These are phyloP conservation scores for Daphoenositta chrysoptera DNA, from an alignment of 2,113 vertebrate genomes.

Conservation along the genomic window DNA sequence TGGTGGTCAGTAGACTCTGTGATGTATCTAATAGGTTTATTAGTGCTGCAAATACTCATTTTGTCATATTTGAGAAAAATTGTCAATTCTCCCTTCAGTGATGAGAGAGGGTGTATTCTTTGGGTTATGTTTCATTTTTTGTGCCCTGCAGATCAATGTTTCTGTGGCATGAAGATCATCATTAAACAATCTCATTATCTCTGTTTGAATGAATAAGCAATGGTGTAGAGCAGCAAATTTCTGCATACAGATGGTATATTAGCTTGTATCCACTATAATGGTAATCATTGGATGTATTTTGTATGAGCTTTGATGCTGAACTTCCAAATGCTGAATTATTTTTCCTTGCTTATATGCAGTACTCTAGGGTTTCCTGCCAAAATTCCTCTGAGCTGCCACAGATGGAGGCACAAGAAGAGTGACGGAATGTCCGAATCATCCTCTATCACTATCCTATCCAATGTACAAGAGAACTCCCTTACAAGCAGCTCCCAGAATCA, in stretches of 20 bases:
- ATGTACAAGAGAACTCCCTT: not conserved
- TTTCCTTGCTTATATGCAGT: not conserved
- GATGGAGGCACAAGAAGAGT: not conserved
- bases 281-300: slow-evolving; percentile 21
- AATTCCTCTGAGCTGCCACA: not conserved
- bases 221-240: slow-evolving; percentile 13
- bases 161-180: not conserved
- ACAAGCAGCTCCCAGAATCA: not conserved
- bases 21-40: not conserved
- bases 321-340: not conserved
- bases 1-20: not conserved
- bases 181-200: slow-evolving; percentile 58
- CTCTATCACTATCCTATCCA: not conserved
- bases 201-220: slow-evolving; percentile 39
- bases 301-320: not conserved
- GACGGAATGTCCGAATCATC: accelerated
- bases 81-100: not conserved
- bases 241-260: slow-evolving; percentile 47
- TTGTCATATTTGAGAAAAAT: not conserved
- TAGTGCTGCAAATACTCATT: not conserved
- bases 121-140: not conserved
- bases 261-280: slow-evolving; percentile 9
- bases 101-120: not conserved
- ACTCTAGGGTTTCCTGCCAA: not conserved
- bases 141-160: slow-evolving; percentile 35